Evolutionary conservation across 2,888 invertebrate species (phyloP).

Genomic region (Cordilura impudica): DNA sequence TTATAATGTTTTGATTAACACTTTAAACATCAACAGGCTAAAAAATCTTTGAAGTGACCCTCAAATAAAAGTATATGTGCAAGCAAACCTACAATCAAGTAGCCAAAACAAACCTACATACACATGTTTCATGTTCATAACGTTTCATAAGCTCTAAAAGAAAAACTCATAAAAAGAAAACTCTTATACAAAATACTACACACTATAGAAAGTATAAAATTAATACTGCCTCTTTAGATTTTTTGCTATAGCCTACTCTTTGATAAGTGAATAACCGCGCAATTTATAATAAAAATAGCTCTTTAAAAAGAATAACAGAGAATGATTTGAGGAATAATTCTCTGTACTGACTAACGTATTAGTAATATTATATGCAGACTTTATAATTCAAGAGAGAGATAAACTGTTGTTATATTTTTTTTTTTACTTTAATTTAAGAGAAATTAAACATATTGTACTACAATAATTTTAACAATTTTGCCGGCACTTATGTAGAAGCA

Average conservation of each 20-base stretch:
- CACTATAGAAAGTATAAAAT: too few relatives aligned
- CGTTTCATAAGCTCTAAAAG: constrained; percentile 8
- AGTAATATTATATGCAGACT: constrained; percentile 33
- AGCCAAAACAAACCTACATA: not conserved
- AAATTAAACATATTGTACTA: not conserved
- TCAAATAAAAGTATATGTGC: not conserved
- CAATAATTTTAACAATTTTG: constrained; percentile 33
- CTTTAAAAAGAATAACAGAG: too few relatives aligned
- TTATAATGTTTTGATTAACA: not conserved
- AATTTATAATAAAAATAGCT: too few relatives aligned
- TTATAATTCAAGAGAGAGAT: too few relatives aligned
- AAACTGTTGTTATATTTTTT: not conserved
- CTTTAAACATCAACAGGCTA: constrained; percentile 3
- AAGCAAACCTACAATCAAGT: not conserved
- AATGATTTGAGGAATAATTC: too few relatives aligned
- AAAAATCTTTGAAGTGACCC: not conserved
- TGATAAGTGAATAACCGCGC: too few relatives aligned
- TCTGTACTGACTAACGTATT: constrained; percentile 62
- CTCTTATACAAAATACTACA: too few relatives aligned
- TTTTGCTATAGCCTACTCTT: constrained; percentile 53
- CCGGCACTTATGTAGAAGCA: constrained; percentile 19
- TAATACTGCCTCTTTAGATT: too few relatives aligned
- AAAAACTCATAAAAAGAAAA: not conserved
- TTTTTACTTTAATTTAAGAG: not conserved
- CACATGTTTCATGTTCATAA: not conserved